Evolutionary conservation across 2,797 vertebrate genomes (phyloP).

Genomic region (Alosa sapidissima): DNA sequence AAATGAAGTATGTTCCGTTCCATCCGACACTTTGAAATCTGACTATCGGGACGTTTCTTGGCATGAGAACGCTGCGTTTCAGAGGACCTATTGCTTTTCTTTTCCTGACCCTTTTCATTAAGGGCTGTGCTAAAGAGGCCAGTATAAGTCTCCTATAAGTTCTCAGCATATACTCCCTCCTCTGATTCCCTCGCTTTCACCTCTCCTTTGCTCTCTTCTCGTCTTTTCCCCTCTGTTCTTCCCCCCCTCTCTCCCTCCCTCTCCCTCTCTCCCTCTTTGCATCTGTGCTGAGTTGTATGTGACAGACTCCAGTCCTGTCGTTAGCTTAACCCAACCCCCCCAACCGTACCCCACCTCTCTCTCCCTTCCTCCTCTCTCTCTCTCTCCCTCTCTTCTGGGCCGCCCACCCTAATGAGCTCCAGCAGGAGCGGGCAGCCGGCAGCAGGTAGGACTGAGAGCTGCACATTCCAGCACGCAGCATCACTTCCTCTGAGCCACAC

Average conservation of each 20-base stretch:
- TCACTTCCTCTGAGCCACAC: slow-evolving; percentile 66
- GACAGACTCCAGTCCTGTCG: slow-evolving; percentile 22
- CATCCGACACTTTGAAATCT: slow-evolving; percentile 14
- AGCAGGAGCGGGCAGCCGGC: slow-evolving; percentile 75
- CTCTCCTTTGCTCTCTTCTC: slow-evolving; percentile 20
- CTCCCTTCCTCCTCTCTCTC: slow-evolving; percentile 41
- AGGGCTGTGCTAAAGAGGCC: background rate
- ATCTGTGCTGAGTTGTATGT: slow-evolving; percentile 16
- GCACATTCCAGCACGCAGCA: slow-evolving; percentile 73
- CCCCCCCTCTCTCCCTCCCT: slow-evolving; percentile 20
- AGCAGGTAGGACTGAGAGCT: slow-evolving; percentile 71
- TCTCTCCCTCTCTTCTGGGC: slow-evolving; percentile 38
- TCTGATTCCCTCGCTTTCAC: slow-evolving; percentile 29
- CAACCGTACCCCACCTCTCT: slow-evolving; percentile 20
- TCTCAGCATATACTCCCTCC: slow-evolving; percentile 23
- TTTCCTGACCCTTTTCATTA: background rate
- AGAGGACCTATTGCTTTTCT: background rate
- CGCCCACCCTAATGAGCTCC: slow-evolving; percentile 77
- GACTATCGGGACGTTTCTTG: background rate
- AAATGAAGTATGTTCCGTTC: slow-evolving; percentile 32
- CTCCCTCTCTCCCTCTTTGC: slow-evolving; percentile 31
- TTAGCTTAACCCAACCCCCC: background rate
- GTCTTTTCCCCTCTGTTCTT: background rate
- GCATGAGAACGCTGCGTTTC: background rate
- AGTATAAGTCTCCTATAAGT: background rate